Evolutionary conservation across 35 echinoderm and acorn worm species (phyloP), one percentile per base, ranked within the genome.

Genomic region (Lytechinus pictus): DNA sequence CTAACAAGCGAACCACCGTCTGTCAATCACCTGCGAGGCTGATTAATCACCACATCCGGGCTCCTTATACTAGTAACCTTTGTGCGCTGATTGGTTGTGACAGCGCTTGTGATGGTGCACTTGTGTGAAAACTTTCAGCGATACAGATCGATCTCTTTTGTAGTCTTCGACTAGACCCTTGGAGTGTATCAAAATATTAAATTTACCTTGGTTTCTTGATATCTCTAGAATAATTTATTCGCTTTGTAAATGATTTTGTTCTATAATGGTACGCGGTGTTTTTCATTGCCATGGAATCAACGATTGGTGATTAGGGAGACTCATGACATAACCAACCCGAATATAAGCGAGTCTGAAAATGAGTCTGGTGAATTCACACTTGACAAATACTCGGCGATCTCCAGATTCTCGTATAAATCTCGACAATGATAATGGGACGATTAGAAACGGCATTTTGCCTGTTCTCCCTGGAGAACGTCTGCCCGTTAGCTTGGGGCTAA

Each of bases 41-140:
- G 92, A 93, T 93, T 93, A 93, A 54, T 93, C 92, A 93, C 92
- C 92, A 93, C 92, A 93, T 93, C 92, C 92, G 92, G 92, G 92
- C 92, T 55, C 92, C 55, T 54, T 53, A 57, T 93, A 93, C 54
- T 93, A 33, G 54, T 57, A 93, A 93, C 92, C 52, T 54, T 93
- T 93, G 92, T 57, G 53, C 54, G 55, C 54, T 93, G 92, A 93
- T 93, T 93, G 92, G 92, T 57, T 93, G 54, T 93, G 92, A 93
- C 92, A 93, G 54, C 28, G 53, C 92, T 5, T 57, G 88, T 90
- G 88, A 54, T 54, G 88, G 88, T 90, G 88, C 88, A 10, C 16
- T 90, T 44, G 88, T 44, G 52, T 90, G 28, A 90, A 79, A 90
- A 90, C 88, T 90, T 90, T 90, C 13, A 90, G 88, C 88, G 88